Evolutionary conservation across 2,888 invertebrate genomes (phyloP).

Genomic region (Luperina testacea): DNA sequence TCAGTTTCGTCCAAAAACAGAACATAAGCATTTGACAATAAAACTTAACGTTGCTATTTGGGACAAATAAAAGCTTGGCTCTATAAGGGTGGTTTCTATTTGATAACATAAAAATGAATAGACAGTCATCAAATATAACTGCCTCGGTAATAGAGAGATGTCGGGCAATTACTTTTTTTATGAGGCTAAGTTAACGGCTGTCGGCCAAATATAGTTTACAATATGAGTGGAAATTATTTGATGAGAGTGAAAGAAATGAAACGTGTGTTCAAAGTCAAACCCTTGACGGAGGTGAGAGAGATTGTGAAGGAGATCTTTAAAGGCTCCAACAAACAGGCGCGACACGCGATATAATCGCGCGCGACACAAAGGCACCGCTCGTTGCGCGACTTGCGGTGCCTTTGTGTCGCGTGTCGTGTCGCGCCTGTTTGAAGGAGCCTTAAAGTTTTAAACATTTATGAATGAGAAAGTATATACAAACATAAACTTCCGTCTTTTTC

Average conservation of each 20-base stretch:
- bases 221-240: conserved; percentile 29
- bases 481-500: not conserved
- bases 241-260: conserved; percentile 21
- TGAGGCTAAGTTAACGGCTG: conserved; percentile 38
- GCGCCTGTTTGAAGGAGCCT: too few species aligned
- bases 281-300: not conserved
- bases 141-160: conserved; percentile 53
- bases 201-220: conserved; percentile 49
- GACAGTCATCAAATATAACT: conserved; percentile 58
- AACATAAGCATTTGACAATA: conserved; percentile 26
- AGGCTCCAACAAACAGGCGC: too few species aligned
- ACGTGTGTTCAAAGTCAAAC: not conserved
- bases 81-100: conserved; percentile 41
- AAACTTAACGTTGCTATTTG: conserved; percentile 40
- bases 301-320: not conserved
- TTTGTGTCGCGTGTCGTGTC: too few species aligned
- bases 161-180: conserved; percentile 61
- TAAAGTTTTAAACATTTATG: too few species aligned
- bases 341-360: too few species aligned
- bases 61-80: conserved; percentile 41
- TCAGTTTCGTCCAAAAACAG: conserved; percentile 14
- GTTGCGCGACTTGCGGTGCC: too few species aligned
- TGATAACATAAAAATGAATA: conserved; percentile 60
- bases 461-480: not conserved
- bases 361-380: too few species aligned